Conservation (phyloP, 2,888 invertebrate genomes). For the Xylocampa areola region DNA sequence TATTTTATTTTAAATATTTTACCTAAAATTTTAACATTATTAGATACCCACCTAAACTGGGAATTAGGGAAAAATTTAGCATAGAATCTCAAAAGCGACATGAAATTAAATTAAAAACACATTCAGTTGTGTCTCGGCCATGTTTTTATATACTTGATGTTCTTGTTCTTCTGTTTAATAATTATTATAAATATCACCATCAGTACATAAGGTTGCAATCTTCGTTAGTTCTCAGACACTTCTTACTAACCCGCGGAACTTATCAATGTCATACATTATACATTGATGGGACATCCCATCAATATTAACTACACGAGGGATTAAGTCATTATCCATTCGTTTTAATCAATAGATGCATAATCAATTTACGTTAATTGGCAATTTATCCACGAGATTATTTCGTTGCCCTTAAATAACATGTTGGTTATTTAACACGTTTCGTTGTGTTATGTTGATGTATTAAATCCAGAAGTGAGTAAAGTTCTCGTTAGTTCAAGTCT, state of each 20-base stretch:
- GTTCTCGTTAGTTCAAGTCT: slow-evolving; percentile 40
- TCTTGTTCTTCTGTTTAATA: slow-evolving; percentile 24
- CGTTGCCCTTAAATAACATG: background rate
- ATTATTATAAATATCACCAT: slow-evolving; percentile 5
- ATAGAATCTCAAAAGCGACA: slow-evolving; percentile 19
- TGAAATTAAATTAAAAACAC: slow-evolving; percentile 26
- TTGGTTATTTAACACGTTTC: too few species aligned
- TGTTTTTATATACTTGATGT: slow-evolving; percentile 8
- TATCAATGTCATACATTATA: slow-evolving; percentile 10
- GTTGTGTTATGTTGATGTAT: too few species aligned
- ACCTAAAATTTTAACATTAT: slow-evolving; percentile 36
- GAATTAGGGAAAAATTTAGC: too few species aligned
- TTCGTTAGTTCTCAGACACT: slow-evolving; percentile 16
- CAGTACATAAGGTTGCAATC: slow-evolving; percentile 4
- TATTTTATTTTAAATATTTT: too few species aligned
- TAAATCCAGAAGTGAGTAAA: too few species aligned
- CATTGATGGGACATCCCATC: slow-evolving; percentile 8
- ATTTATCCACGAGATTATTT: slow-evolving; percentile 7
- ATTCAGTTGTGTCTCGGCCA: slow-evolving; percentile 24
- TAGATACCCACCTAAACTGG: too few species aligned
- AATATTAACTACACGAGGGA: slow-evolving; percentile 23
- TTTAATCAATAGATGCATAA: slow-evolving; percentile 10
- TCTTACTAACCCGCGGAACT: slow-evolving; percentile 3
- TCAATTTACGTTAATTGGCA: slow-evolving; percentile 21
- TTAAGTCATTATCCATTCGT: slow-evolving; percentile 21